Evolutionary conservation across 2,797 vertebrate species (phyloP), one percentile per base, ranked within the genome.

Genomic region (Helicolenus hilgendorfi): DNA sequence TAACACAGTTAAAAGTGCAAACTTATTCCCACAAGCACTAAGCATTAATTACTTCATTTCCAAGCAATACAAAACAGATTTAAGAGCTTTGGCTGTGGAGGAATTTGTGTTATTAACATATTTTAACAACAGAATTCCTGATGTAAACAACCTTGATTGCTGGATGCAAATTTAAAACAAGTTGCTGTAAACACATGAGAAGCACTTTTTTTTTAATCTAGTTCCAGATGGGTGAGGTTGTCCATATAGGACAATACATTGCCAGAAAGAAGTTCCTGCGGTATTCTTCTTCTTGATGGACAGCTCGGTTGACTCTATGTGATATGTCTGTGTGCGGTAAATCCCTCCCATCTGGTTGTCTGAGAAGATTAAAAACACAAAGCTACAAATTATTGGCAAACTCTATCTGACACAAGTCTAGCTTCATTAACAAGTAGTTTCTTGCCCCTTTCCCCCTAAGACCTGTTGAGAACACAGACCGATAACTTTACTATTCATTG

Each of bases 261-360:
- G 45, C 13, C 8, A 67, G 38, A 76, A 26, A 62, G 58, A 67
- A 60, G 56, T 84, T 80, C n/a, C 58, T 27, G 63, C 63, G 9
- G 20, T 63, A 22, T 27, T 85, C 6, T 84, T 85, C 6, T 84
- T 45, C 81, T 64, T 89, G 78, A 84, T 45, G 9, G 76, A 27
- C 71, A 78, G 60, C 24, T 69, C 63, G 0, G n/a, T 2, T 73
- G 53, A 83, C 49, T 70, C 69, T n/a, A 36, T 80, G 72, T 75
- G 38, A 86, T 75, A 53, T 75, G 53, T 77, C 70, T 36, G 26
- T 1, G 11, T 70, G 36, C 55, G 14, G 11, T 69, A 65, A 87
- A 82, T 87, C 35, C 38, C 49, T 75, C 45, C 78, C 79, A 83
- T 86, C 79, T 92, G 80, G 24, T 88, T 76, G 65, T 77, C 69